Conservation (phyloP, 2,888 invertebrate genomes). For the Colletes collaris region DNA sequence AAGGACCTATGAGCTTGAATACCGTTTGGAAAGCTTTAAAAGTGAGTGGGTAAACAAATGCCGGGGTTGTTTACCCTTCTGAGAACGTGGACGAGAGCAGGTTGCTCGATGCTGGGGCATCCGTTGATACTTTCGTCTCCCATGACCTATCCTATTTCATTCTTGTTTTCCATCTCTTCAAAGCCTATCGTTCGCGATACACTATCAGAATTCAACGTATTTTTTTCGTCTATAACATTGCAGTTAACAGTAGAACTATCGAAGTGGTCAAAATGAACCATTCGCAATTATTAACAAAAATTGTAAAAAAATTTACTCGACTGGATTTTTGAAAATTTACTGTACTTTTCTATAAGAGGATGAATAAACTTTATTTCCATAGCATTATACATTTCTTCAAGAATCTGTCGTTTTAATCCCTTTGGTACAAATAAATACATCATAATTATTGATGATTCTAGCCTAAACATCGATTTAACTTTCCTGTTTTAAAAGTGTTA, state of each 20-base stretch:
- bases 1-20: conserved; percentile 72
- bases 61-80: conserved; percentile 71
- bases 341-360: no score
- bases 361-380: no score
- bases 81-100: conserved; percentile 65
- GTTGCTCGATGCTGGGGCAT: conserved; percentile 53
- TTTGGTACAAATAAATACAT: no score
- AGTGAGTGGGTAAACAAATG: conserved; percentile 71
- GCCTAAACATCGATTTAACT: no score
- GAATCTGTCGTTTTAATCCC: no score
- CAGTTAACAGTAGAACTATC: no score
- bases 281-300: background rate
- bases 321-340: no score
- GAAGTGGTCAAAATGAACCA: background rate
- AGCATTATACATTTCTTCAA: no score
- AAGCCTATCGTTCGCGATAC: background rate
- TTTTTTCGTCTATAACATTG: background rate
- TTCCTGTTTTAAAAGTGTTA: background rate
- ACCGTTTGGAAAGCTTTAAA: conserved; percentile 71
- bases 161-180: conserved; percentile 44
- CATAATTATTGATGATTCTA: no score
- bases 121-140: conserved; percentile 60
- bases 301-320: no score
- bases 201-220: background rate
- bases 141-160: conserved; percentile 69